Evolutionary conservation across 2,888 invertebrate species (phyloP), one percentile per base, ranked within the genome.

Genomic region (Macrophya alboannulata): DNA sequence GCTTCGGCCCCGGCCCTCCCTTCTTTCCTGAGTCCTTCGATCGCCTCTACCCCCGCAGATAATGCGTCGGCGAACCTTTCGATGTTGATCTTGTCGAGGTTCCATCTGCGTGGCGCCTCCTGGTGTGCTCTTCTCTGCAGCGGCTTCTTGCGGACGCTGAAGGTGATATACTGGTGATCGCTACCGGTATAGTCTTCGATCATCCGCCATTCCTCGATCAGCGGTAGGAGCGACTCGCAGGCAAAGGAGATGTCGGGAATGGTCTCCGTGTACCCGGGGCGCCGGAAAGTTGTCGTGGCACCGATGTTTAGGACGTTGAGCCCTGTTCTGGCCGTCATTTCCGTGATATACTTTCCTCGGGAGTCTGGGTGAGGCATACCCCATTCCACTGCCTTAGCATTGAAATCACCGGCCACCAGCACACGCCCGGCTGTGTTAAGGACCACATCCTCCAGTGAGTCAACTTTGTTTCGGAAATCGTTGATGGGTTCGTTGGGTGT

Each of bases 91-190:
- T 8, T 9, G 15, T 74, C 40, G 15, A 37, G 43, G 21, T 40
- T 40, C 74, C 43, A 74, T 74, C 43, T 37, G 43, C 74, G 10
- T 74, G 74, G 74, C 45, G 9, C 15, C 31, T n/a, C 15, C 25
- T 71, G 25, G 4, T 25, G 25, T 25, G 5, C 71, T 71, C 71
- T 8, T 71, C 37, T 12, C 4, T 31, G 71, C 71, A 5, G 71
- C 9, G 71, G 74, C 31, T 72, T 71, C 17, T 84, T 55, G 62
- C 55, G 59, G 0, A 85, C 2, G 40, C 55, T 62, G 37, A 86
- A 86, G 9, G 55, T 51, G 40, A 87, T 87, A 43, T 83, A 87
- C 55, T 87, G 84, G 82, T 87, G 87, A 71, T 87, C 87, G 72
- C 74, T 74, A 6, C 40, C 74, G 8, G 40, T 74, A 40, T 74